Conservation (phyloP, 2,888 invertebrate genomes). For the Leptura quadrifasciata region DNA sequence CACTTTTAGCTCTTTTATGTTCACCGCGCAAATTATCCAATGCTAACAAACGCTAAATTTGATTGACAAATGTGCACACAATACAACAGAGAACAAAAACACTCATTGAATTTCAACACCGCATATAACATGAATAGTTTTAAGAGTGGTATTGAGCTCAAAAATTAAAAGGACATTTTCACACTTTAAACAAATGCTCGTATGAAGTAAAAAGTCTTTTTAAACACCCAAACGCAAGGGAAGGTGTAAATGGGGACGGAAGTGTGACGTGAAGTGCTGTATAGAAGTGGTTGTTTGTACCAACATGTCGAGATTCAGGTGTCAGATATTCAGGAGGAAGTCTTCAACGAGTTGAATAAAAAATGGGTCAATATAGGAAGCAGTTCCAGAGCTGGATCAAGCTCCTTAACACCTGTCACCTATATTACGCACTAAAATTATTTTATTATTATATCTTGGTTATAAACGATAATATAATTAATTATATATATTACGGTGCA, state of each 20-base stretch:
- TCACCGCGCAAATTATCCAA: background rate
- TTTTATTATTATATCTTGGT: no score
- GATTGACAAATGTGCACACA: constrained; percentile 32
- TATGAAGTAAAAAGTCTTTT: constrained; percentile 32
- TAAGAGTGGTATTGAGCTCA: constrained; percentile 53
- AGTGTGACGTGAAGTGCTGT: constrained; percentile 55
- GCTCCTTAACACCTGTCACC: background rate
- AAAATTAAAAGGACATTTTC: constrained; percentile 60
- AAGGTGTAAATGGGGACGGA: constrained; percentile 57
- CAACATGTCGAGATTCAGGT: constrained; percentile 56
- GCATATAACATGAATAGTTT: constrained; percentile 46
- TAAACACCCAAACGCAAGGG: constrained; percentile 31
- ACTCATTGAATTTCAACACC: constrained; percentile 31
- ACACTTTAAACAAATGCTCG: constrained; percentile 54
- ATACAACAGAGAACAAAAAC: constrained; percentile 34
- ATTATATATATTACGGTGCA: no score
- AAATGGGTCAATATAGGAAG: constrained; percentile 41
- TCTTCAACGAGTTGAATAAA: constrained; percentile 43
- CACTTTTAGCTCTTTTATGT: background rate
- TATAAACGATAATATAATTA: no score
- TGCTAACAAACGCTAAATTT: constrained; percentile 22
- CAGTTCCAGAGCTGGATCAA: constrained; percentile 16
- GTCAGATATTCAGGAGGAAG: constrained; percentile 42
- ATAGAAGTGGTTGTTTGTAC: constrained; percentile 54
- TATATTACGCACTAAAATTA: no score